Conservation (phyloP, 1,140 invertebrate genomes). For the Drosophila pallidifrons region DNA sequence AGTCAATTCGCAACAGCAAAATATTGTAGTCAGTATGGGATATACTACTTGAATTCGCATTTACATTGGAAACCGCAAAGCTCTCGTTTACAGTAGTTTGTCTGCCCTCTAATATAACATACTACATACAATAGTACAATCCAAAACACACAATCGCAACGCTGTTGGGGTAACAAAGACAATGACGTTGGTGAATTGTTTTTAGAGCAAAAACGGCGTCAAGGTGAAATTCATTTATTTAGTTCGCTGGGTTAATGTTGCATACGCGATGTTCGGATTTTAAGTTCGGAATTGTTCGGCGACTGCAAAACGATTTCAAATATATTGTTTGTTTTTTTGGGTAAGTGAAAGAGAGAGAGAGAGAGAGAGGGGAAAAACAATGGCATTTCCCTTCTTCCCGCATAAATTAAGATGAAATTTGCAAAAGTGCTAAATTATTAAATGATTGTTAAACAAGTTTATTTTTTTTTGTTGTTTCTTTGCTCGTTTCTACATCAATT, state of each 20-base stretch:
- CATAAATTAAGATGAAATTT: slow-evolving; percentile 74
- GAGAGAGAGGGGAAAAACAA: slow-evolving; percentile 12
- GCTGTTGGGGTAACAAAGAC: slow-evolving; percentile 54
- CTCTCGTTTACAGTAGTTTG: slow-evolving; percentile 38
- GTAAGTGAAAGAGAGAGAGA: not conserved
- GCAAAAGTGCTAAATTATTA: slow-evolving; percentile 79
- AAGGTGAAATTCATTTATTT: slow-evolving; percentile 80
- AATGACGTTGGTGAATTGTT: slow-evolving; percentile 73
- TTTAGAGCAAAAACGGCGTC: slow-evolving; percentile 56
- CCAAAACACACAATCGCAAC: not conserved
- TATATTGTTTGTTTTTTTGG: not conserved
- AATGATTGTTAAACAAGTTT: slow-evolving; percentile 72
- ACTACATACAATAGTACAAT: not conserved
- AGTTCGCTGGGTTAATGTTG: slow-evolving; percentile 75
- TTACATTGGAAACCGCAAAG: slow-evolving; percentile 58
- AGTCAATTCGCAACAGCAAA: slow-evolving; percentile 23
- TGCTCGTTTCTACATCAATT: slow-evolving; percentile 29
- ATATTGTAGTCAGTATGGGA: not conserved
- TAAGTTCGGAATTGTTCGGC: slow-evolving; percentile 30
- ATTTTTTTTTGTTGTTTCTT: slow-evolving; percentile 25
- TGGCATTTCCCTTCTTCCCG: slow-evolving; percentile 45
- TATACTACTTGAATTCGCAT: slow-evolving; percentile 14
- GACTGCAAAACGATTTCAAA: slow-evolving; percentile 36
- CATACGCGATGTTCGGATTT: slow-evolving; percentile 9
- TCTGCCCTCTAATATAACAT: not conserved